Conservation (phyloP, 2,113 vertebrate species). For the Leucoraja erinaceus region DNA sequence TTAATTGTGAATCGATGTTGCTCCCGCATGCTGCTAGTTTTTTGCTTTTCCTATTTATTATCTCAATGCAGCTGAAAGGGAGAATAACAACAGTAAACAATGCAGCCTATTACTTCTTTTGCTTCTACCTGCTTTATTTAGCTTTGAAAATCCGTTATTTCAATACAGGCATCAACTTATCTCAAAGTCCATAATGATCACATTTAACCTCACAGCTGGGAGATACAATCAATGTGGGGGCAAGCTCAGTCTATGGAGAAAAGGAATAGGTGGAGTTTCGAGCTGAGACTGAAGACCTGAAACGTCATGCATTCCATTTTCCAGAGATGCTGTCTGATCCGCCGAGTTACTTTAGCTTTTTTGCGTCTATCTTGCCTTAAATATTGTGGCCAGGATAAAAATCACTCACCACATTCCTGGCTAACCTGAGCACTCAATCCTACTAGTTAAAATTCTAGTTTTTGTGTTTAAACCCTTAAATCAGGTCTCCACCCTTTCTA, state of each 20-base stretch:
- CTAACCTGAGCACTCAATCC: background rate
- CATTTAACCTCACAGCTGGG: background rate
- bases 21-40: background rate
- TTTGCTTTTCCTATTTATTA: background rate
- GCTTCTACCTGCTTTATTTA: background rate
- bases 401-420: background rate
- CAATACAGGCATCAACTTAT: background rate
- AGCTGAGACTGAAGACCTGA: too few relatives aligned
- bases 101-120: background rate
- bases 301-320: too few relatives aligned
- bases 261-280: too few relatives aligned
- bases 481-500: background rate
- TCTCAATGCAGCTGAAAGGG: background rate
- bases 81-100: background rate
- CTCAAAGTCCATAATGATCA: background rate
- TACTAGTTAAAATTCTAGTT: background rate
- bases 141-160: background rate
- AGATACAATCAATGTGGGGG: background rate
- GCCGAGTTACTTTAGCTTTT: too few relatives aligned
- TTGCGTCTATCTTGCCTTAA: background rate
- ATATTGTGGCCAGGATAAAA: background rate
- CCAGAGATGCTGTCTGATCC: too few relatives aligned
- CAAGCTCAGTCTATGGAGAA: too few relatives aligned
- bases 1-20: background rate
- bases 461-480: background rate